Evolutionary conservation across 2,797 vertebrate genomes (phyloP), one percentile per base, ranked within the genome.

Genomic region (Acipenser oxyrinchus): DNA sequence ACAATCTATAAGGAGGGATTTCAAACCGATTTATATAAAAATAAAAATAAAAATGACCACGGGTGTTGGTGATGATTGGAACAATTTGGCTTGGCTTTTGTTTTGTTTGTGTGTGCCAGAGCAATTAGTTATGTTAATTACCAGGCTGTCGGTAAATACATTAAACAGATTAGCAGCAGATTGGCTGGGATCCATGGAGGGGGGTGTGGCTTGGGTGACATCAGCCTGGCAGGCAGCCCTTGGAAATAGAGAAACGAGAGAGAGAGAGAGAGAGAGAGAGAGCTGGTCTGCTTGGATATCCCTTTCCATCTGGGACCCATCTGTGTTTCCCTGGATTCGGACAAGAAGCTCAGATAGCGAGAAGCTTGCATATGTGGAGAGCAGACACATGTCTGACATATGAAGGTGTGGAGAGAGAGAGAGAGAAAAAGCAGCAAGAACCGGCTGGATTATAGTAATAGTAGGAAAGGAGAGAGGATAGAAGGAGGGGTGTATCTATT

Each of bases 291-390:
- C 92, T 87, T 90, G 85, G 90, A 90, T 90, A 89, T 90, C 92
- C 86, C 86, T 89, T 88, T 91, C 95, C 96, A 98, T 97, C 96
- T 98, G 96, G 95, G 90, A 91, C 91, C 95, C 96, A 98, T 99
- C 95, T 99, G 95, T 90, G 92, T 92, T 89, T 90, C 90, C 87
- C 89, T 93, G 91, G 90, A 92, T 91, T 89, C 81, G 86, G 92
- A 88, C 85, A 86, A 86, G 86, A 87, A 77, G 91, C 90, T 89
- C 88, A 87, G 86, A 80, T 88, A 86, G 85, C 92, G 87, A 79
- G 83, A 88, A 89, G 89, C 90, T 90, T 90, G 85, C 94, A 95
- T 94, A 95, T 95, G 94, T 92, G 92, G 90, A 91, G 93, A 91
- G 90, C 91, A 90, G 92, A 93, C 94, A 94, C 94, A 96, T 94